Percentiles rank a stretch among this genome's conserved stretches.
Conservation (phyloP, 2,113 vertebrate species). For the Hyaena hyaena region DNA sequence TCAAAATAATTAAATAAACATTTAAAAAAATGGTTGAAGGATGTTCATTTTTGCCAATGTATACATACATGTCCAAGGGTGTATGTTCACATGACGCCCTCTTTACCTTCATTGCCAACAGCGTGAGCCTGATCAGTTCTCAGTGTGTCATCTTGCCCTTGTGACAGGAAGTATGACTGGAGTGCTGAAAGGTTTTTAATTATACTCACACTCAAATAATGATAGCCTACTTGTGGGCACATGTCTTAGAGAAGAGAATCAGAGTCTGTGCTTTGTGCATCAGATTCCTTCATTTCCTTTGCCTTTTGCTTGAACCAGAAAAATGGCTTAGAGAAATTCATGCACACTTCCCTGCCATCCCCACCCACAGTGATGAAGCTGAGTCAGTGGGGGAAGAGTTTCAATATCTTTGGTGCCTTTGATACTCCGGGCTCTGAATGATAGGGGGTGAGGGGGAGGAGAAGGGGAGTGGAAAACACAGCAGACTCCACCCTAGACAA, state of each 20-base stretch:
- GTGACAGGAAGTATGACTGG: conserved; percentile 70
- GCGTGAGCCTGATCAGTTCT: background rate
- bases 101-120: background rate
- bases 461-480: background rate
- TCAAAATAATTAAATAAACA: no score
- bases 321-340: conserved; percentile 49
- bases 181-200: conserved; percentile 60
- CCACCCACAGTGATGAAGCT: background rate
- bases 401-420: background rate
- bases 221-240: conserved; percentile 52
- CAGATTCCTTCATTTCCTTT: conserved; percentile 69
- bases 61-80: background rate
- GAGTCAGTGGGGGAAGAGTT: background rate
- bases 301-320: conserved; percentile 70
- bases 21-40: background rate
- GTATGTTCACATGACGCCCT: background rate
- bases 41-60: background rate
- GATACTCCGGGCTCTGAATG: background rate
- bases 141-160: conserved; percentile 68
- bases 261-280: background rate
- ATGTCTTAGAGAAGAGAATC: conserved; percentile 54
- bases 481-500: background rate
- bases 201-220: conserved; percentile 42
- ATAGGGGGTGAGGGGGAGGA: background rate
- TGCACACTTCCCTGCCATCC: background rate